Base-by-base conservation (phyloP, 1,140 invertebrate genomes). In the Nasonia longicornis region DNA sequence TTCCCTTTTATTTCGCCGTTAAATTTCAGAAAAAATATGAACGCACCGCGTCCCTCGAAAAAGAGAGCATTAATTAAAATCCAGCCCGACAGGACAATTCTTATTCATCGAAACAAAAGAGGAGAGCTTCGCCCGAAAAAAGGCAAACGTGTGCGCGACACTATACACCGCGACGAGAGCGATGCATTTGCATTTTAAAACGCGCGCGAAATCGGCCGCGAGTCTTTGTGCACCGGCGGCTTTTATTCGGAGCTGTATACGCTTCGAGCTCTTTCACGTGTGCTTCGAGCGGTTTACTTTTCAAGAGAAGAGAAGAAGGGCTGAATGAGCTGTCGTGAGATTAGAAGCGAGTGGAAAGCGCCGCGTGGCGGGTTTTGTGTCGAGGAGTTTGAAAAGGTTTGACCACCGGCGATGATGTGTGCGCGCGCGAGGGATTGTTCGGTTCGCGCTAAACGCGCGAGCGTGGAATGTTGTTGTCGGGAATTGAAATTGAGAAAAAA, bases 381-480 rank as follows among this genome's bases (percentile, higher is more conserved):
- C 52, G 52, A 58, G 20, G 6, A 16, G 16, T n/a, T 58, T 58
- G 16, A 58, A 58, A n/a, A 58, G 52, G 20, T 58, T 42, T 10
- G 75, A 48, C 78, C 78, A 80, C 78, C 78, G 78, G 12, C 78
- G 78, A 73, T 45, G 78, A 16, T 3, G 58, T 58, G 31, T 6
- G 31, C 4, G 31, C 26, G 26, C 26, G 1, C 26, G 31, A 35
- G 31, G 31, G 29, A 26, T 80, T 72, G 58, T 58, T 58, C 12
- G 48, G 48, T n/a, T 58, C 20, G 52, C 52, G 52, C 52, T 67
- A 76, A 80, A 58, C 22, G 63, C 58, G 38, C 71, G 31, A 67
- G 38, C 45, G 45, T 58, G 66, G 67, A 78, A 71, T 77, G 52
- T n/a, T 58, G n/a, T 58, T 58, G 48, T 58, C 7, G 20, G n/a